phyloP scores from a whole-genome alignment of 2,888 invertebrate genomes.

The Priocnemis perturbator region DNA sequence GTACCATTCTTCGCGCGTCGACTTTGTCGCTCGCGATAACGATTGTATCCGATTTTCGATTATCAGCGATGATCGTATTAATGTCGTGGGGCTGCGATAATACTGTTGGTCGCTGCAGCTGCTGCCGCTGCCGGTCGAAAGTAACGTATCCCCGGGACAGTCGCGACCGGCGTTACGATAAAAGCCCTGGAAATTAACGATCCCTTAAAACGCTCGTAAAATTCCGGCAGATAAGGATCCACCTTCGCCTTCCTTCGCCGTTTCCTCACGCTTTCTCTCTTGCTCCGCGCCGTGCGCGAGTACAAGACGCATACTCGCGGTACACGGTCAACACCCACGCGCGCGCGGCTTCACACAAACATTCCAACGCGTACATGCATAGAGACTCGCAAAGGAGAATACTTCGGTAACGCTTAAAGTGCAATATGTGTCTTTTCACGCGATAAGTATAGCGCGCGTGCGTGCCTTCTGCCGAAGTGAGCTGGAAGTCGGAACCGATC shows the following conservation, averaged over 20 bases:
- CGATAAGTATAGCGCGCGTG: too few species aligned
- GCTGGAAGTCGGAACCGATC: too few species aligned
- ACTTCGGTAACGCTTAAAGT: too few species aligned
- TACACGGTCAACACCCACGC: slow-evolving; percentile 53
- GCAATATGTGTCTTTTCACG: too few species aligned
- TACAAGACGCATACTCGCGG: slow-evolving; percentile 41
- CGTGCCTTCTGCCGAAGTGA: too few species aligned
- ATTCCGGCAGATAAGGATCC: slow-evolving; percentile 58
- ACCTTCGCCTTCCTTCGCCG: slow-evolving; percentile 32
- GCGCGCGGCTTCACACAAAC: too few species aligned
- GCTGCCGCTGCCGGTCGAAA: slow-evolving; percentile 20
- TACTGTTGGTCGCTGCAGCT: too few species aligned
- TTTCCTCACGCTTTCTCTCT: slow-evolving; percentile 4
- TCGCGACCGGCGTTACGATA: slow-evolving; percentile 37
- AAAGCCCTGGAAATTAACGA: slow-evolving; percentile 56
- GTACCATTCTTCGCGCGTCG: too few species aligned
- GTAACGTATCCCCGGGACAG: slow-evolving; percentile 2
- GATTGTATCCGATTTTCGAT: not conserved
- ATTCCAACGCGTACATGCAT: too few species aligned
- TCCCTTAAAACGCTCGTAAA: slow-evolving; percentile 63
- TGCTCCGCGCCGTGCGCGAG: slow-evolving; percentile 33
- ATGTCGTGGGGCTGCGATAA: too few species aligned
- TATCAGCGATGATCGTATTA: not conserved
- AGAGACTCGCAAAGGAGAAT: too few species aligned
- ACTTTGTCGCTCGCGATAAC: not conserved